Base-by-base conservation (phyloP, 1,140 invertebrate species). In the Eciton burchellii region DNA sequence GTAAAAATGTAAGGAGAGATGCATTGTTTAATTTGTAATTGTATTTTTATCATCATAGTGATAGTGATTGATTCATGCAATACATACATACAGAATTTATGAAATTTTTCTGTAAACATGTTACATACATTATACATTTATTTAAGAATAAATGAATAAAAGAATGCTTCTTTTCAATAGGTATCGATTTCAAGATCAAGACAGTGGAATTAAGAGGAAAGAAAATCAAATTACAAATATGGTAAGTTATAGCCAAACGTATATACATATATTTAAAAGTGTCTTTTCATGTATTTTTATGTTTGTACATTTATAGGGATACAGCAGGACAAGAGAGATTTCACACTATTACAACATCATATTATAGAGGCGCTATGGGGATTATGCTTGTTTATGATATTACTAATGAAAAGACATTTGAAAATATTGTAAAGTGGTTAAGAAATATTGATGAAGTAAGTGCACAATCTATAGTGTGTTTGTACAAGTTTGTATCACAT, bases 371-470 rank as follows among this genome's bases (percentile, higher is more conserved):
- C 66, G 98, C 98, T 49, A 99, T 99, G 98, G 99, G 99, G 54
- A 99, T 99, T 89, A 99, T 99, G 98, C 95, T 99, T 87, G 98
- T 99, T 66, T 99, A 99, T 94, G 99, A 99, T 95, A 99, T 99
- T 92, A 99, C 98, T 90, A 99, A 99, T 95, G 97, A 98, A 91
- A 99, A 99, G 94, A 99, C 98, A 86, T 99, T 99, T 95, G 98
- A 99, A 94, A 99, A 99, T 94, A 99, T 99, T 89, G 97, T 98
- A 45, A 99, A 99, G 94, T 99, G 99, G 99, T 96, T 99, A 86
- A 95, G 98, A 93, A 99, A 99, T 94, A 99, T 99, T 94, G 98
- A 99, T 93, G 98, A 99, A 95, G 96, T 96, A 91, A 93, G 90
- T 90, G 74, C 63, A 54, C 66, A 41, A 19, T 57, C 3, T 19